A percentile compares a stretch with the other conserved stretches of the same genome.
These are phyloP conservation scores for Mellivora capensis DNA, from an alignment of 2,113 vertebrate genomes.

Conservation along the genomic window DNA sequence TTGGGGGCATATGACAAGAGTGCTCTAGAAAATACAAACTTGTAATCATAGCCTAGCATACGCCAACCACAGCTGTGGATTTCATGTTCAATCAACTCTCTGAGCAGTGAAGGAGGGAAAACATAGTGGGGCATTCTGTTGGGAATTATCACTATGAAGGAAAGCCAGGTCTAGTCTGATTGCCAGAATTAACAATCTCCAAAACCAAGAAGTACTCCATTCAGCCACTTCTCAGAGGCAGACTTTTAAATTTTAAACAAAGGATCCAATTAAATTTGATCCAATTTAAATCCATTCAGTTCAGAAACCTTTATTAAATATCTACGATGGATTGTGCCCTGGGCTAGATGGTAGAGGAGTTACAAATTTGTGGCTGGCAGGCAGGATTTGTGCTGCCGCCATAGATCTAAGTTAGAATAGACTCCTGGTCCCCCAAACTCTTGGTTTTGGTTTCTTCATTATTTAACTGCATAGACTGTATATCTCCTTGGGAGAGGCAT, in stretches of 20 bases:
- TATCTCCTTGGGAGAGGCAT: background rate
- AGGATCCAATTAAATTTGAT: constrained; percentile 72
- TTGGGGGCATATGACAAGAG: background rate
- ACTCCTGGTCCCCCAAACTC: background rate
- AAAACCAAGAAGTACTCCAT: background rate
- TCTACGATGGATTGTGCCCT: constrained; percentile 46
- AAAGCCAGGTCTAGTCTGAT: constrained; percentile 40
- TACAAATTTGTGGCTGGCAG: constrained; percentile 20
- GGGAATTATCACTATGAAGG: constrained; percentile 42
- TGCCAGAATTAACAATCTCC: constrained; percentile 38
- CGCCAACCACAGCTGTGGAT: background rate
- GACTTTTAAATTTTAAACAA: constrained; percentile 73
- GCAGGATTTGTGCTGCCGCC: background rate
- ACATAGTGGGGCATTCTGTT: background rate
- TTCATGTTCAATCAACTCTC: constrained; percentile 47
- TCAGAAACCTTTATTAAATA: constrained; percentile 73
- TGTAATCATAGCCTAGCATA: background rate
- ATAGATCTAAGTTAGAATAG: background rate
- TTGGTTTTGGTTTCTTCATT: constrained; percentile 30
- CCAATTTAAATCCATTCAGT: constrained; percentile 70
- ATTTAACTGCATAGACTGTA: constrained; percentile 31
- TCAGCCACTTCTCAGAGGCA: constrained; percentile 57
- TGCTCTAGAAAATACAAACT: background rate
- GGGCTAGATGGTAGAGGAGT: constrained; percentile 26
- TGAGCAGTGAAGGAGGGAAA: background rate